phyloP scores from a whole-genome alignment of 2,888 invertebrate species.

The Eudemis profundana region DNA sequence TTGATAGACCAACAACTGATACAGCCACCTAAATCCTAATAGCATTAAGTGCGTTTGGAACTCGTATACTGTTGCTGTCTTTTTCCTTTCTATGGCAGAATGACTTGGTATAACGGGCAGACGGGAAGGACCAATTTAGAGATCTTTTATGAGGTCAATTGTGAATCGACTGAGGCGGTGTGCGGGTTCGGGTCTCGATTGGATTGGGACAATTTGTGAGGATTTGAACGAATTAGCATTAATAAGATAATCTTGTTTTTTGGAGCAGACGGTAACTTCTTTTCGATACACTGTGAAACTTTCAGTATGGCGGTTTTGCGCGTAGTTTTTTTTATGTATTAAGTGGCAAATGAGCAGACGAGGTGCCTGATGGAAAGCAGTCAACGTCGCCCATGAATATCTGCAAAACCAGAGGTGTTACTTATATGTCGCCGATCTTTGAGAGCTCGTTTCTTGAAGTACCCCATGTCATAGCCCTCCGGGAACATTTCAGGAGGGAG shows the following conservation, averaged over 20 bases:
- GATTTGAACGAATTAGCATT: slow-evolving; percentile 22
- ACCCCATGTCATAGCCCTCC: no score
- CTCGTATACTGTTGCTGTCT: background rate
- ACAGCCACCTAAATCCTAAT: background rate
- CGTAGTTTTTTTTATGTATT: no score
- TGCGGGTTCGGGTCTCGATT: slow-evolving; percentile 32
- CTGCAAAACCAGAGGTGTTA: no score
- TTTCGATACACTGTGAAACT: background rate
- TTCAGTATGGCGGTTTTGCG: no score
- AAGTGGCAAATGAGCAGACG: no score
- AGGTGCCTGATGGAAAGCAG: no score
- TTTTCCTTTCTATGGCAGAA: background rate
- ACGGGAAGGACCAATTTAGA: slow-evolving; percentile 44
- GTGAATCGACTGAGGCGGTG: slow-evolving; percentile 24
- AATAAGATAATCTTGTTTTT: background rate
- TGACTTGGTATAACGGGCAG: slow-evolving; percentile 19
- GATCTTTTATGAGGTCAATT: slow-evolving; percentile 46
- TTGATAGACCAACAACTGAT: slow-evolving; percentile 42
- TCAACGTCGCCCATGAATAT: no score
- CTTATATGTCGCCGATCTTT: no score
- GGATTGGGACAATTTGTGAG: slow-evolving; percentile 35
- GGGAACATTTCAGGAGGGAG: no score
- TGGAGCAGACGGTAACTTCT: background rate
- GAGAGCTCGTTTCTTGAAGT: no score
- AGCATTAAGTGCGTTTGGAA: background rate